phyloP scores from a whole-genome alignment of 2,888 invertebrate genomes.

The Plebejus anna region DNA sequence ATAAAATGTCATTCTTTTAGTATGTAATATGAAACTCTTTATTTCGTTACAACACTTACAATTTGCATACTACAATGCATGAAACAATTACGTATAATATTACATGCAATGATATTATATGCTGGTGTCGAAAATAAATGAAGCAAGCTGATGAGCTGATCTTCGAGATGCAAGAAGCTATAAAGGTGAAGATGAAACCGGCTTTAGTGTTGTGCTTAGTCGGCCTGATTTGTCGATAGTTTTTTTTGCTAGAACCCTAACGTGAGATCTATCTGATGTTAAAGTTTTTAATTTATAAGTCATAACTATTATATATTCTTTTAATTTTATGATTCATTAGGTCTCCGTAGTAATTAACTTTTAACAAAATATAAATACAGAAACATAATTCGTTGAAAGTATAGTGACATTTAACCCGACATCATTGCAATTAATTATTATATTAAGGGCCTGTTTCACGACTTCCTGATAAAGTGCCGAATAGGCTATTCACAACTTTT shows the following conservation, averaged over 20 bases:
- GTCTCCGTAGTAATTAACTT: no score
- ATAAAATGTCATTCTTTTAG: not conserved
- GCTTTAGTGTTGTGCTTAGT: slow-evolving; percentile 4
- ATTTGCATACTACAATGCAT: not conserved
- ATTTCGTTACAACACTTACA: not conserved
- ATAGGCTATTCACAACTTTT: no score
- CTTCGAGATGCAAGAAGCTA: slow-evolving; percentile 34
- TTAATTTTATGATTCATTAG: no score
- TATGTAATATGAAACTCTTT: not conserved
- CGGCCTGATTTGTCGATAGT: not conserved
- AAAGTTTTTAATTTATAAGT: no score
- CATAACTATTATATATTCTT: no score
- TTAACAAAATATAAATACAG: no score
- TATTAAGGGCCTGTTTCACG: no score
- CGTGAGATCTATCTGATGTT: no score
- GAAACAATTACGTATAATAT: slow-evolving; percentile 3
- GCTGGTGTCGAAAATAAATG: slow-evolving; percentile 29
- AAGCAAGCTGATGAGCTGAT: slow-evolving; percentile 31
- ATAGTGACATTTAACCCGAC: no score
- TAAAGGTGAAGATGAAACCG: slow-evolving; percentile 29
- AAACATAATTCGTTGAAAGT: no score
- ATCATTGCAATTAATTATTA: no score
- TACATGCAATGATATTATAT: not conserved
- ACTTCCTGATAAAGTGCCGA: no score
- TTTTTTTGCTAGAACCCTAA: not conserved